Conservation (phyloP, 2,888 invertebrate species). For the Melangyna quadrimaculata region DNA sequence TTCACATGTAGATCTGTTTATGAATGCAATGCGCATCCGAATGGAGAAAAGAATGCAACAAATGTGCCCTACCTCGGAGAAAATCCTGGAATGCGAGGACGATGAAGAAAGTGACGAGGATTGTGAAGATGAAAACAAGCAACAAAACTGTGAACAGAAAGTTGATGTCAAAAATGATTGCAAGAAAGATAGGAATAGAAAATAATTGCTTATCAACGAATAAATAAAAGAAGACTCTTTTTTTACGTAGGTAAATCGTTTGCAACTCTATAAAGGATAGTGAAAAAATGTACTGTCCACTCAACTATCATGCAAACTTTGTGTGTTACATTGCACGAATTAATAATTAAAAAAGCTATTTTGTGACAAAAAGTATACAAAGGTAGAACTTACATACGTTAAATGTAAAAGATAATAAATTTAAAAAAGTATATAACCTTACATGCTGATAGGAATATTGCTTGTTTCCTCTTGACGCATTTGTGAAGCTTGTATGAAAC, state of each 20-base stretch:
- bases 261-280: neutral
- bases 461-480: no score
- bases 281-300: neutral
- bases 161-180: neutral
- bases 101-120: neutral
- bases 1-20: slow-evolving; percentile 74
- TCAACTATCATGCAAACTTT: neutral
- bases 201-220: neutral
- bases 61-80: neutral
- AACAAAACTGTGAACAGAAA: neutral
- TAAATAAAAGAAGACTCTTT: neutral
- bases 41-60: slow-evolving; percentile 54
- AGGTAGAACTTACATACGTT: no score
- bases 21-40: slow-evolving; percentile 73
- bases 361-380: neutral
- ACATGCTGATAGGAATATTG: no score
- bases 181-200: neutral
- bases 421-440: no score
- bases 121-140: neutral
- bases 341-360: slow-evolving; percentile 35
- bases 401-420: no score
- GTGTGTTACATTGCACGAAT: neutral
- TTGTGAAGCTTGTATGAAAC: no score
- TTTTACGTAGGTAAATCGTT: neutral
- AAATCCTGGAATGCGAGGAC: neutral